phyloP scores from a whole-genome alignment of 2,888 invertebrate genomes.

The Priocnemis perturbator region DNA sequence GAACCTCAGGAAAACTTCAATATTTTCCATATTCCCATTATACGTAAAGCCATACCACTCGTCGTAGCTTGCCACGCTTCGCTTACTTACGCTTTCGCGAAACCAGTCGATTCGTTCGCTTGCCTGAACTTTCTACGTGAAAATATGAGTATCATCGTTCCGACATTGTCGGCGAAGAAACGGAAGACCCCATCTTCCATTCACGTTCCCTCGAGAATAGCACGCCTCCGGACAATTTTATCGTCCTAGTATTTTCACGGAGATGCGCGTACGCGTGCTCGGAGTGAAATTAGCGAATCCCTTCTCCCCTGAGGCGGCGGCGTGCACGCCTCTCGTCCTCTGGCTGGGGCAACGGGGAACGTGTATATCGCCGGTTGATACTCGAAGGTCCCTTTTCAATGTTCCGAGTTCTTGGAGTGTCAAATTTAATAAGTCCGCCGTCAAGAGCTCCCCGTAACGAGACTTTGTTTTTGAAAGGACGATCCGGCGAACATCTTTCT shows the following conservation, averaged over 20 bases:
- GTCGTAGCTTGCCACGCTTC: too few relatives aligned
- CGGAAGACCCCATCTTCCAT: too few relatives aligned
- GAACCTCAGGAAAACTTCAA: neutral
- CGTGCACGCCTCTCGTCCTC: constrained; percentile 36
- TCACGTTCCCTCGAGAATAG: constrained; percentile 44
- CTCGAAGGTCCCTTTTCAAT: constrained; percentile 71
- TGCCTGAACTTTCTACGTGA: too few relatives aligned
- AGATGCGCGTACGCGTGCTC: constrained; percentile 53
- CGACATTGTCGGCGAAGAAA: too few relatives aligned
- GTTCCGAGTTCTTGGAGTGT: constrained; percentile 74
- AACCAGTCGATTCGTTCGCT: too few relatives aligned
- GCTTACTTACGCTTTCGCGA: too few relatives aligned
- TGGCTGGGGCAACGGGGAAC: constrained; percentile 40
- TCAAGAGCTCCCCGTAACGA: constrained; percentile 21
- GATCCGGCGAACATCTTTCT: constrained; percentile 17
- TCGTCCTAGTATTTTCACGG: constrained; percentile 47
- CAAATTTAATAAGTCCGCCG: constrained; percentile 71
- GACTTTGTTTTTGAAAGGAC: constrained; percentile 22
- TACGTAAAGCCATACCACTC: too few relatives aligned
- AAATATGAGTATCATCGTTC: too few relatives aligned
- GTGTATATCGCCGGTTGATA: constrained; percentile 46
- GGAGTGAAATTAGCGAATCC: constrained; percentile 71
- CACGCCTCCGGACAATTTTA: constrained; percentile 44
- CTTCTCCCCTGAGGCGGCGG: constrained; percentile 64
- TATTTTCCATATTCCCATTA: neutral